A percentile compares a stretch with the other conserved stretches of the same genome.
phyloP scores from a whole-genome alignment of 2,888 invertebrate species.

The Dione vanillae region DNA sequence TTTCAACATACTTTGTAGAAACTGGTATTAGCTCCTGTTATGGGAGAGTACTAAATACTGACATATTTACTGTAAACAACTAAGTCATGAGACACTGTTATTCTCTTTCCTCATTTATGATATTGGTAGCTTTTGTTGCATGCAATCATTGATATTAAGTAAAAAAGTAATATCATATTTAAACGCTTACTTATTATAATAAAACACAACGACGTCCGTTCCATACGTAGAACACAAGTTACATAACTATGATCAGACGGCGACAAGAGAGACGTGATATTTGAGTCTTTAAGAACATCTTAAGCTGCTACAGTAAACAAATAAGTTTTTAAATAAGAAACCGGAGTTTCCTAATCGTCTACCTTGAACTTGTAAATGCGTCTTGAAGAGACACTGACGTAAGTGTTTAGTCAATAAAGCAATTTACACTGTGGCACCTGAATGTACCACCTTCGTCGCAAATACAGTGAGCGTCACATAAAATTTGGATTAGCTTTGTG shows the following conservation, averaged over 20 bases:
- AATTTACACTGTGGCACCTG: slow-evolving; percentile 66
- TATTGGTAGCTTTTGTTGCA: neutral
- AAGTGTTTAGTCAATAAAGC: slow-evolving; percentile 72
- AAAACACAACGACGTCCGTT: neutral
- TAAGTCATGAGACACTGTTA: neutral
- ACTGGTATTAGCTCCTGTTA: slow-evolving; percentile 9
- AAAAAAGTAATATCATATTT: neutral
- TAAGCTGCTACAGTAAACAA: neutral
- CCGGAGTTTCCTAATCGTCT: slow-evolving; percentile 28
- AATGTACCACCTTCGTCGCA: slow-evolving; percentile 58
- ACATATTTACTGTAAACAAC: neutral
- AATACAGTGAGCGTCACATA: slow-evolving; percentile 38
- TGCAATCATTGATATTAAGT: neutral
- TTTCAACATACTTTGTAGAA: slow-evolving; percentile 36
- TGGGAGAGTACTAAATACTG: neutral
- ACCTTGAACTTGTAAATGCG: slow-evolving; percentile 76
- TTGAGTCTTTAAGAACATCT: neutral
- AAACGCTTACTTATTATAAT: neutral
- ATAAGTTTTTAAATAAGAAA: slow-evolving; percentile 21
- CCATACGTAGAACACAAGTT: neutral
- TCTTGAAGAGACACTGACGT: slow-evolving; percentile 69
- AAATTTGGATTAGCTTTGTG: slow-evolving; percentile 31
- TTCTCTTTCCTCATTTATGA: neutral
- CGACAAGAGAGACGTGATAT: neutral
- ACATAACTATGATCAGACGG: neutral